Percentiles rank a stretch among this genome's conserved stretches.
Evolutionary conservation across 1,140 invertebrate genomes (phyloP).

Genomic region (Drosophila kohkoa): DNA sequence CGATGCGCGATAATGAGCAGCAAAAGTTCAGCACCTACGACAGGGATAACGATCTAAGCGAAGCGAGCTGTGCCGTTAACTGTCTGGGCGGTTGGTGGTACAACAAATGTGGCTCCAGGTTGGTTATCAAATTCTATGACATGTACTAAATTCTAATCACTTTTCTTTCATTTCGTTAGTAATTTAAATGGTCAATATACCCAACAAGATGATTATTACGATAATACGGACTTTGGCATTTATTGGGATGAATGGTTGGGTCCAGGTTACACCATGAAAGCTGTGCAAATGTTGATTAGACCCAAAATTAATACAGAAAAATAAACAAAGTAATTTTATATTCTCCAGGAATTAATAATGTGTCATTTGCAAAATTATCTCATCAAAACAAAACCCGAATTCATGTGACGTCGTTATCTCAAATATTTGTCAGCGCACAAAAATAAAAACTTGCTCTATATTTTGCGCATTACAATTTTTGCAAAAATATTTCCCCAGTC

Average conservation of each 20-base stretch:
- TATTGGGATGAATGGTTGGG: slow-evolving; percentile 49
- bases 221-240: slow-evolving; percentile 32
- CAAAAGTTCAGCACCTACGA: slow-evolving; percentile 90
- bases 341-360: slow-evolving; percentile 1
- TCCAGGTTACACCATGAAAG: slow-evolving; percentile 34
- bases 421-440: neutral
- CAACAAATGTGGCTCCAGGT: slow-evolving; percentile 75
- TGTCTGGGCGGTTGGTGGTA: slow-evolving; percentile 89
- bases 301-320: slow-evolving; percentile 26
- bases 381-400: neutral
- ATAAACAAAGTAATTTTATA: neutral
- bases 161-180: slow-evolving; percentile 30
- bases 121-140: slow-evolving; percentile 1
- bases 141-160: too few species aligned
- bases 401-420: neutral
- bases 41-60: slow-evolving; percentile 89
- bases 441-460: neutral
- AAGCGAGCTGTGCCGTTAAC: slow-evolving; percentile 88
- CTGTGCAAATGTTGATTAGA: slow-evolving; percentile 46
- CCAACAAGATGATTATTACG: slow-evolving; percentile 30
- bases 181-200: slow-evolving; percentile 53
- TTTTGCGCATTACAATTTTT: neutral
- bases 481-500: slow-evolving; percentile 35
- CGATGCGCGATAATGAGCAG: slow-evolving; percentile 88
- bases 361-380: neutral